These are phyloP conservation scores for Drosophila mimica DNA, from an alignment of 2,888 invertebrate species.

Conservation along the genomic window DNA sequence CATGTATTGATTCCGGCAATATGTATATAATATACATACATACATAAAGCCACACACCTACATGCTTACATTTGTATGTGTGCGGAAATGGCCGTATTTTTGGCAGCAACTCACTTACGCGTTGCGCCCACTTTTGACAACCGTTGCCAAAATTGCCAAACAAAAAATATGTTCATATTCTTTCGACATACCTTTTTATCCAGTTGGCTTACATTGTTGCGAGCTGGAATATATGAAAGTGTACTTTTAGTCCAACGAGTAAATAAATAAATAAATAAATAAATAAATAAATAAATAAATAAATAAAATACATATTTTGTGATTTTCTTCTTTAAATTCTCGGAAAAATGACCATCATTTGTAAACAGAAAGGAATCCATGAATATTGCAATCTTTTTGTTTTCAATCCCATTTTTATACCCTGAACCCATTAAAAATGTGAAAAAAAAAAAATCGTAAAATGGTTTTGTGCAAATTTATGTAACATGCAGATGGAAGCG, in stretches of 20 bases:
- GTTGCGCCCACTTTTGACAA: background rate
- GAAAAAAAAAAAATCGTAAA: too few species aligned
- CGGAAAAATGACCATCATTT: too few species aligned
- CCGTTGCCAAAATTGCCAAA: background rate
- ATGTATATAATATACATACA: background rate
- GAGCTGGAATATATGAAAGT: background rate
- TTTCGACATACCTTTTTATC: background rate
- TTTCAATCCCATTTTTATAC: background rate
- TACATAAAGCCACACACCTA: background rate
- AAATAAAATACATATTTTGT: too few species aligned
- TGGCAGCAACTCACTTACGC: background rate
- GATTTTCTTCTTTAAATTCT: background rate
- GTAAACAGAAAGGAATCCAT: background rate
- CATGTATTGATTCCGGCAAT: conserved; percentile 1
- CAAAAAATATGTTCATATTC: background rate
- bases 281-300: too few species aligned
- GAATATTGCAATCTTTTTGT: background rate
- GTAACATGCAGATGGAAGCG: too few species aligned
- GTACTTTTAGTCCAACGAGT: background rate
- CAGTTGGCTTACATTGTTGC: background rate
- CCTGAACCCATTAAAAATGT: too few species aligned
- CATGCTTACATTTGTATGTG: background rate
- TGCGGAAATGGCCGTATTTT: background rate
- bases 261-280: background rate
- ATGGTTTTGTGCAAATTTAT: too few species aligned